Evolutionary conservation across 2,888 invertebrate genomes (phyloP).

Genomic region (Heliconius sara): DNA sequence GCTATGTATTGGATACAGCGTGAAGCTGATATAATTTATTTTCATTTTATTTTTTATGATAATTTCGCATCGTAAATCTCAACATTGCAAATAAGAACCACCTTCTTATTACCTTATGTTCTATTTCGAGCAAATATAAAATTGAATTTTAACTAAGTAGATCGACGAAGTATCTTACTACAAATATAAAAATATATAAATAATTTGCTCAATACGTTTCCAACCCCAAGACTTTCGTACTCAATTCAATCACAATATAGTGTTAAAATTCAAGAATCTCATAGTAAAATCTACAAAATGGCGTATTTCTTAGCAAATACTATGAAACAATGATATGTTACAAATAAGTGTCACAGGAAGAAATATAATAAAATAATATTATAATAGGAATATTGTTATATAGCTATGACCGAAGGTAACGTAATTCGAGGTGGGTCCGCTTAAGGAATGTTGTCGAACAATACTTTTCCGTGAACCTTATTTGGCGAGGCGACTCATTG

Average conservation of each 20-base stretch:
- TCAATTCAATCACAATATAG: no score
- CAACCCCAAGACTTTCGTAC: not conserved
- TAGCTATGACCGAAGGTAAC: constrained; percentile 39
- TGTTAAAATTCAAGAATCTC: not conserved
- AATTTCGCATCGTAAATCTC: no score
- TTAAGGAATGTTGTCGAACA: constrained; percentile 52
- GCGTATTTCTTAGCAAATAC: not conserved
- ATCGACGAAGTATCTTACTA: not conserved
- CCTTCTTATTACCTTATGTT: no score
- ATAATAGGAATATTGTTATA: constrained; percentile 33
- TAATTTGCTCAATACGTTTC: not conserved
- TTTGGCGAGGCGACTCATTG: constrained; percentile 47
- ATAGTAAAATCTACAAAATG: not conserved
- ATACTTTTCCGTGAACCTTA: constrained; percentile 52
- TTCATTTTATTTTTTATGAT: no score
- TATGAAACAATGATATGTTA: not conserved
- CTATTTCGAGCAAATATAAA: not conserved
- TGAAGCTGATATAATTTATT: not conserved
- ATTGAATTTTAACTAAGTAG: not conserved
- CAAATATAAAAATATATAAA: not conserved
- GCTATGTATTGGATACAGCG: not conserved
- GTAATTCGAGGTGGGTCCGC: constrained; percentile 40
- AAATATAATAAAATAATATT: constrained; percentile 26
- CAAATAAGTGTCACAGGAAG: constrained; percentile 3
- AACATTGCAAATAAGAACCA: no score